phyloP scores from a whole-genome alignment of 37 sponge, comb jelly and placozoan genomes.

The Hexactinellida sp. region DNA sequence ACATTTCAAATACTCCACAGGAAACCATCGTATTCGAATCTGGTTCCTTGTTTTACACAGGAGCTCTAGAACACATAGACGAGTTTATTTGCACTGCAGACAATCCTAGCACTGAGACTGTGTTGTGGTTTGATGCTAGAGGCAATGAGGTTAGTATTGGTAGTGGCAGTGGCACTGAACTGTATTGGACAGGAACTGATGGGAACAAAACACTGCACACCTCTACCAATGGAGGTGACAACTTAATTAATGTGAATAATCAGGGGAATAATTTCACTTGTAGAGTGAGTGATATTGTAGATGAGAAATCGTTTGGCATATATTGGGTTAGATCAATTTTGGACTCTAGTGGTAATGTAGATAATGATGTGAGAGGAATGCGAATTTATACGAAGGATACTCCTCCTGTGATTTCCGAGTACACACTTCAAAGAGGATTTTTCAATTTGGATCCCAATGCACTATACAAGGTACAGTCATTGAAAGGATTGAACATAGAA shows the following conservation, averaged over 20 bases:
- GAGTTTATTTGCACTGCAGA: background rate
- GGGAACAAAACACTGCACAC: slow-evolving; percentile 9
- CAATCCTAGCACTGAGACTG: background rate
- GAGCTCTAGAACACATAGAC: background rate
- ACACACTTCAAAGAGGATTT: background rate
- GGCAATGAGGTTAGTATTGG: slow-evolving; percentile 1
- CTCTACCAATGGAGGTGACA: background rate
- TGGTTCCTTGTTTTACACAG: background rate
- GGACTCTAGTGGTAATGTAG: background rate
- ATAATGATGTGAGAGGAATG: background rate
- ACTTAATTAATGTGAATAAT: background rate
- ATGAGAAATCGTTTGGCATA: background rate
- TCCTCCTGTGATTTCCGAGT: background rate
- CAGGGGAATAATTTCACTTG: slow-evolving; percentile 17
- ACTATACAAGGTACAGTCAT: background rate
- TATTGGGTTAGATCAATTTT: slow-evolving; percentile 3
- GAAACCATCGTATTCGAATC: slow-evolving; percentile 1
- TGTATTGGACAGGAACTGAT: background rate
- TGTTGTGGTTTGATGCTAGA: slow-evolving; percentile 2
- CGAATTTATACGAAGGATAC: background rate
- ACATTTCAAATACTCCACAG: background rate
- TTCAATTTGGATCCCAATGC: background rate
- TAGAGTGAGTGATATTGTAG: background rate
- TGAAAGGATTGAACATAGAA: background rate
- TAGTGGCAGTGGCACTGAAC: background rate